phyloP scores from a whole-genome alignment of 2,113 vertebrate species.

The Pyrgilauda ruficollis region DNA sequence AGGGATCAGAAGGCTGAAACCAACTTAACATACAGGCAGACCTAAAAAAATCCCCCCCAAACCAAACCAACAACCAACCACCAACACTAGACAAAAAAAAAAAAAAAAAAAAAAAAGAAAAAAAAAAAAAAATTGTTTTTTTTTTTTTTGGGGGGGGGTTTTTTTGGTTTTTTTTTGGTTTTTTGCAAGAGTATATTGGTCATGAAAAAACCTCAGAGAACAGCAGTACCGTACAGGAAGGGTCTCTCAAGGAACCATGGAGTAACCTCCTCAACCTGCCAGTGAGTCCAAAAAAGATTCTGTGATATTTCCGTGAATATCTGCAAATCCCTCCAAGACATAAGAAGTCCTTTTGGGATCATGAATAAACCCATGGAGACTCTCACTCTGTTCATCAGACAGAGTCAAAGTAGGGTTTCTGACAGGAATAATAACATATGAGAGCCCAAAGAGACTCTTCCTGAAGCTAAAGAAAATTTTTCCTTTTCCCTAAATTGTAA shows the following conservation, averaged over 20 bases:
- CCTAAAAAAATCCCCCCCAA: rapidly evolving
- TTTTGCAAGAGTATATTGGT: background rate
- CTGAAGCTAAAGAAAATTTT: background rate
- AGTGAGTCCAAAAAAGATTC: background rate
- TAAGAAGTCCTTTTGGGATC: background rate
- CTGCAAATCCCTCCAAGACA: background rate
- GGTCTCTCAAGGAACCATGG: background rate
- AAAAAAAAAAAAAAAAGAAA: too few relatives aligned
- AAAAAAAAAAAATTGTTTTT: background rate
- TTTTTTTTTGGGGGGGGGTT: rapidly evolving
- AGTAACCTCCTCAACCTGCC: background rate
- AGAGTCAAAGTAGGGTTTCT: background rate
- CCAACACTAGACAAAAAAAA: background rate
- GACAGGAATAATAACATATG: background rate
- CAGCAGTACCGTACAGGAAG: background rate
- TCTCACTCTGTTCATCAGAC: background rate
- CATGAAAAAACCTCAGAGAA: background rate
- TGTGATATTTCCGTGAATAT: background rate
- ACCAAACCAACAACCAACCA: background rate
- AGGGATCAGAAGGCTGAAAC: background rate
- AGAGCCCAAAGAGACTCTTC: background rate
- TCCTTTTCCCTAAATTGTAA: background rate
- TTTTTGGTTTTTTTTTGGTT: background rate
- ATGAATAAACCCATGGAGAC: background rate
- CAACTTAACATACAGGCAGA: background rate